Conservation (phyloP, 2,888 invertebrate species). For the Ecliptopera silaceata region DNA sequence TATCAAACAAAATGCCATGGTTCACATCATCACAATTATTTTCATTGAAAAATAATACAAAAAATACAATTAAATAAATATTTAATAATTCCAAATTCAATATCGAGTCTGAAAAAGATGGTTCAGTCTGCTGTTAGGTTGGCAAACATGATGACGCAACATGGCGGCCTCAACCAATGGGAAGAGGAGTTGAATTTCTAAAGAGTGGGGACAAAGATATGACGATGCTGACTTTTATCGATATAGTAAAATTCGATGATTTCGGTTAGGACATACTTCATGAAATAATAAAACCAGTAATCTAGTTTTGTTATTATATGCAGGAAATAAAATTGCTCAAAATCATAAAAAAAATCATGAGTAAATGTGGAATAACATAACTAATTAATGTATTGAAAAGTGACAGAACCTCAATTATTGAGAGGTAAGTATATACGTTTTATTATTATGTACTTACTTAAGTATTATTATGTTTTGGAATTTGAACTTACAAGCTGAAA, state of each 20-base stretch:
- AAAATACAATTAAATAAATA: background rate
- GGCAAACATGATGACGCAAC: slow-evolving; percentile 48
- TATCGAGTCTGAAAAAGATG: slow-evolving; percentile 33
- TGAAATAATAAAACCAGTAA: too few species aligned
- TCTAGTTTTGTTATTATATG: too few species aligned
- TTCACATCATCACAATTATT: background rate
- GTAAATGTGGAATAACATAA: too few species aligned
- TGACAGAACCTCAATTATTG: too few species aligned
- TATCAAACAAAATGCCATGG: background rate
- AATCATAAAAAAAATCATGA: too few species aligned
- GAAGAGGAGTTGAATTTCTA: slow-evolving; percentile 33
- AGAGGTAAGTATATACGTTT: too few species aligned
- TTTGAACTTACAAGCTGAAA: too few species aligned
- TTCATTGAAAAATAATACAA: background rate
- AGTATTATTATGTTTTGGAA: too few species aligned
- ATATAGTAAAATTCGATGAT: slow-evolving; percentile 24
- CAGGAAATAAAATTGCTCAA: too few species aligned
- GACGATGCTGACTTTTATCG: slow-evolving; percentile 47
- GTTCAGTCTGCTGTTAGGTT: slow-evolving; percentile 45
- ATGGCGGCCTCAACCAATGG: slow-evolving; percentile 61
- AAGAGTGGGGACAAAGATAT: slow-evolving; percentile 31
- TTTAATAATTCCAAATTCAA: background rate
- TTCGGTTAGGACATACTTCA: too few species aligned
- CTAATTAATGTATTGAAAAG: too few species aligned
- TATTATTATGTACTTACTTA: too few species aligned